These are phyloP conservation scores for Corythornis madagascariensis DNA, from an alignment of 2,113 vertebrate genomes.

Conservation along the genomic window DNA sequence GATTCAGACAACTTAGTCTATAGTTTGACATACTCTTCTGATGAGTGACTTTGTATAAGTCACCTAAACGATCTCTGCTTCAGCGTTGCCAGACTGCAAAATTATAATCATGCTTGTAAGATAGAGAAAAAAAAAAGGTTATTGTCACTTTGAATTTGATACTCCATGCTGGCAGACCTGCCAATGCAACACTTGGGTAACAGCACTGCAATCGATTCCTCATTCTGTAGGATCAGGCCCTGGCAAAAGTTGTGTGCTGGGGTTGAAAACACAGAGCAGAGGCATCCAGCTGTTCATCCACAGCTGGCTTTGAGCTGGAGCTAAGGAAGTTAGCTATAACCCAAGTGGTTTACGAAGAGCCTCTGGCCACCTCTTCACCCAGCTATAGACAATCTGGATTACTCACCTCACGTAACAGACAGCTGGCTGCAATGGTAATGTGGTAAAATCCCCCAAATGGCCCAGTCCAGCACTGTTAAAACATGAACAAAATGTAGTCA, in stretches of 20 bases:
- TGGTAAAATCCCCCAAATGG: background rate
- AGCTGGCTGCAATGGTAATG: background rate
- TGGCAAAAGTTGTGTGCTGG: background rate
- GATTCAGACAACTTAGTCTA: background rate
- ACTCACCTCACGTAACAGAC: background rate
- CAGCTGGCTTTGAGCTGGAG: background rate
- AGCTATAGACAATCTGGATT: background rate
- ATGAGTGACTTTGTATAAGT: background rate
- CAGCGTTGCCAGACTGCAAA: conserved; percentile 2
- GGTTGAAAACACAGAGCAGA: background rate
- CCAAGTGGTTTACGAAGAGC: background rate
- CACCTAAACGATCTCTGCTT: background rate
- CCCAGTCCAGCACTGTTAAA: background rate
- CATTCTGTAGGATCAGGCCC: background rate
- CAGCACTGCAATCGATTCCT: background rate
- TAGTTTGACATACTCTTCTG: background rate
- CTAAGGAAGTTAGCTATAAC: background rate
- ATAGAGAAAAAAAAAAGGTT: background rate
- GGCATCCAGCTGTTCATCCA: background rate
- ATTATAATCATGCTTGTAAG: background rate
- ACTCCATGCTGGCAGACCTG: background rate
- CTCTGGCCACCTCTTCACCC: background rate
- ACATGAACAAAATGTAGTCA: background rate
- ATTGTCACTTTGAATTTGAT: background rate
- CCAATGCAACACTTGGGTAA: background rate